phyloP scores from a whole-genome alignment of 2,797 vertebrate genomes.

The Percopsis omiscomaycus region DNA sequence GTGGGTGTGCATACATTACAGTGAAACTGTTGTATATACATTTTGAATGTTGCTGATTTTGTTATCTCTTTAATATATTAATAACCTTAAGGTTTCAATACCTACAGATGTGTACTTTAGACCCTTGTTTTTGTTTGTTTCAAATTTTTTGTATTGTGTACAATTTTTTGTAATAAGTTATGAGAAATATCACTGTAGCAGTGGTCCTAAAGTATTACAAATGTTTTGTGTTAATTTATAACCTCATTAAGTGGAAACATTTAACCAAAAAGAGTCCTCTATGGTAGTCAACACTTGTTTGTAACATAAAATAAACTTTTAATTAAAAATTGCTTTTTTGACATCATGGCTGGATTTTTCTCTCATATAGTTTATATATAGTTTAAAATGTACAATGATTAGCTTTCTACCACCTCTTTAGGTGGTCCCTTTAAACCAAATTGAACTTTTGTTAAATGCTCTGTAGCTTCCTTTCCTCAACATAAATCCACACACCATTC shows the following conservation, averaged over 20 bases:
- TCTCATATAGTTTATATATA: neutral
- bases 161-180: conserved; percentile 85
- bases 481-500: too few species aligned
- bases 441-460: too few species aligned
- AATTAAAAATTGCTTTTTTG: conserved; percentile 58
- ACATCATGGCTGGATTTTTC: conserved; percentile 1
- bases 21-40: conserved; percentile 89
- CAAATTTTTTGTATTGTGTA: conserved; percentile 85
- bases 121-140: conserved; percentile 53
- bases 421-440: too few species aligned
- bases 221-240: conserved; percentile 88
- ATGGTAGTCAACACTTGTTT: conserved; percentile 88
- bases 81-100: conserved; percentile 80
- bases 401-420: too few species aligned
- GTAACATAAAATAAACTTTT: conserved; percentile 88
- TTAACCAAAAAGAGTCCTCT: conserved; percentile 84
- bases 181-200: conserved; percentile 83
- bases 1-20: conserved; percentile 53
- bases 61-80: conserved; percentile 72
- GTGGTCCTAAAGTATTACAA: conserved; percentile 89
- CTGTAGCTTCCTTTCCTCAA: too few species aligned
- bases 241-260: conserved; percentile 79
- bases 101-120: conserved; percentile 79
- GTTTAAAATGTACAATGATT: too few species aligned
- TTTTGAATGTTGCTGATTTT: conserved; percentile 88